Conservation (phyloP, 2,113 vertebrate genomes). For the Actenoides lindsayi region DNA sequence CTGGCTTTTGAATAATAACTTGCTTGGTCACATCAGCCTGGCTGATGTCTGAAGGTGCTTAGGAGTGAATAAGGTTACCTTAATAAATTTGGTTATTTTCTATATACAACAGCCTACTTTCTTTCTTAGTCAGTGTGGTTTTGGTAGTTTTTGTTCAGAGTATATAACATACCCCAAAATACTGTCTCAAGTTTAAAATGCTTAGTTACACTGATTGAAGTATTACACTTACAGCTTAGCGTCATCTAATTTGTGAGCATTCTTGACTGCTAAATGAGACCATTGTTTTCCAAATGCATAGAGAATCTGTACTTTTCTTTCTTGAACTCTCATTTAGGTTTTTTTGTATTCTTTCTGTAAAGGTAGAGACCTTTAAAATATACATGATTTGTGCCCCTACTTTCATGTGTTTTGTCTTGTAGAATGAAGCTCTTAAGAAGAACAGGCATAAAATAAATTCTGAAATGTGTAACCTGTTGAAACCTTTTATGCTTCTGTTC, state of each 20-base stretch:
- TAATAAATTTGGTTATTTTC: background rate
- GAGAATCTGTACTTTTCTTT: background rate
- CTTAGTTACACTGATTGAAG: background rate
- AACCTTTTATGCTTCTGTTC: background rate
- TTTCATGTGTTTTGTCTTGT: background rate
- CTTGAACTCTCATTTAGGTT: background rate
- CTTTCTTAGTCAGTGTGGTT: background rate
- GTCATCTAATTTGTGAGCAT: background rate
- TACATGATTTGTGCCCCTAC: background rate
- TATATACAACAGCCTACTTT: background rate
- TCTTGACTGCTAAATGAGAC: background rate
- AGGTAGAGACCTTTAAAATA: background rate
- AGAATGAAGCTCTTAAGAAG: background rate
- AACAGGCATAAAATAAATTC: background rate
- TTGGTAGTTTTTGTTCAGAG: background rate
- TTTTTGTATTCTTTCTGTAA: background rate
- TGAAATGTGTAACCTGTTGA: background rate
- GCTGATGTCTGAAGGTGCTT: background rate
- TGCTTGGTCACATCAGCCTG: background rate
- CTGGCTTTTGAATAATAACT: background rate
- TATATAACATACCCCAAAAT: background rate
- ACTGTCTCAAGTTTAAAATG: background rate
- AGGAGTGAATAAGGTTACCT: background rate
- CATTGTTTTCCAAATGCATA: background rate
- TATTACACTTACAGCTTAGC: background rate